phyloP scores from a whole-genome alignment of 2,797 vertebrate species.

The Margarornis squamiger region DNA sequence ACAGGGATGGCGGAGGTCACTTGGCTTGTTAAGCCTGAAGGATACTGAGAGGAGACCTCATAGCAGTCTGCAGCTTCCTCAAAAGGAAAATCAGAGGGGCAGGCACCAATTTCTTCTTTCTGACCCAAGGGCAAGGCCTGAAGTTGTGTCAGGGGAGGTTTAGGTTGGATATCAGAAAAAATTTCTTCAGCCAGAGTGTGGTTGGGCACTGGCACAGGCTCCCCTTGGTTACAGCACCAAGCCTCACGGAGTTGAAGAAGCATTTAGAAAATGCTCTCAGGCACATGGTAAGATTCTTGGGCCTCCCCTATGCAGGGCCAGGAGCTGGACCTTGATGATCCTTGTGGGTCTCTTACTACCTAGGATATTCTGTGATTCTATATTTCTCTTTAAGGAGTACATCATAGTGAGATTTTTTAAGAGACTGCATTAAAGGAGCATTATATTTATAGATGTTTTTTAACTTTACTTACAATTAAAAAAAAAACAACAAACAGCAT shows the following conservation, averaged over 20 bases:
- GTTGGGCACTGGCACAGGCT: rapidly evolving
- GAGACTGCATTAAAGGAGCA: neutral
- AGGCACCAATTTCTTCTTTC: neutral
- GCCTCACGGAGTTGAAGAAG: rapidly evolving
- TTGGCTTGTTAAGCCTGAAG: neutral
- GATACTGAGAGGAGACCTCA: neutral
- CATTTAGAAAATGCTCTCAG: rapidly evolving
- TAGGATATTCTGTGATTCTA: neutral
- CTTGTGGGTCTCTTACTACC: neutral
- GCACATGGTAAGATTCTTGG: too few species aligned
- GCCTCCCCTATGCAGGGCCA: neutral
- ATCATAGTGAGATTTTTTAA: neutral
- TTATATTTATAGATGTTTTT: neutral
- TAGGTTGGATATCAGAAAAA: neutral
- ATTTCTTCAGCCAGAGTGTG: neutral
- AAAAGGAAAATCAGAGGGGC: rapidly evolving
- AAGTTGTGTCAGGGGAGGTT: neutral
- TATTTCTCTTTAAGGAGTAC: neutral
- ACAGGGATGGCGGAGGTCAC: too few species aligned
- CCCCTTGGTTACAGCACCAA: neutral
- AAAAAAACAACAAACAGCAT: neutral
- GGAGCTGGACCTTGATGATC: rapidly evolving
- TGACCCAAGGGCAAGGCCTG: rapidly evolving
- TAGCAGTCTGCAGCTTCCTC: neutral
- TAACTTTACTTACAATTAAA: neutral